Base-by-base conservation (phyloP, 2,797 vertebrate genomes). In the Sebastes melanostomus region DNA sequence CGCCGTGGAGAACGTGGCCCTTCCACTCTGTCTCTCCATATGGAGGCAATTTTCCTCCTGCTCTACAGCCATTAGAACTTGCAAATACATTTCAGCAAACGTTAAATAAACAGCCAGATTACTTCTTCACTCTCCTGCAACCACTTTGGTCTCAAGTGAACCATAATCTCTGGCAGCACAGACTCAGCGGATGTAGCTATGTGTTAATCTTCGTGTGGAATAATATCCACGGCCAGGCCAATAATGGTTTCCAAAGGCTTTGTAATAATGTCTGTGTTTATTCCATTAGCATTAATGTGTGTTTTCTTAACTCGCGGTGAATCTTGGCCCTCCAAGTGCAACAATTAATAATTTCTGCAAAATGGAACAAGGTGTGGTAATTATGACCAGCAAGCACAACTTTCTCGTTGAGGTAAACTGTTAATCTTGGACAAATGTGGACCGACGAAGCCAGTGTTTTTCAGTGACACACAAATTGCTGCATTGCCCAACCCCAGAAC, bases 81-180 rank as follows among this genome's bases (percentile, higher is more conserved):
- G 89, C 87, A 89, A 92, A 93, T 86, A 77, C 81, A 90, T 92
- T 90, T 91, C 80, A 82, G 81, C 80, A 61, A 81, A 90, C 27
- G 77, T 93, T 89, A 91, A 91, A 91, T 84, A 93, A 93, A 94
- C 90, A 92, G 79, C 42, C 58, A 72, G 80, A 93, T 92, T 90
- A 90, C 86, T 81, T 87, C 86, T 92, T 93, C 90, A 87, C 91
- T 93, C 92, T 93, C 80, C 76, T 90, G 86, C 86, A 90, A 90
- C 83, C 86, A 88, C 89, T 88, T 92, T 89, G 84, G 87, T 92
- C 85, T 89, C 83, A 85, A 88, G 87, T 88, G 86, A 90, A 91
- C 87, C 85, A 58, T 89, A 89, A 91, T 89, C 80, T 89, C 69
- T 71, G 77, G 79, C 86, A 79, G 78, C 78, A 76, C 80, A 63